Base-by-base conservation (phyloP, 1,140 invertebrate species). In the Diorhabda carinulata region DNA sequence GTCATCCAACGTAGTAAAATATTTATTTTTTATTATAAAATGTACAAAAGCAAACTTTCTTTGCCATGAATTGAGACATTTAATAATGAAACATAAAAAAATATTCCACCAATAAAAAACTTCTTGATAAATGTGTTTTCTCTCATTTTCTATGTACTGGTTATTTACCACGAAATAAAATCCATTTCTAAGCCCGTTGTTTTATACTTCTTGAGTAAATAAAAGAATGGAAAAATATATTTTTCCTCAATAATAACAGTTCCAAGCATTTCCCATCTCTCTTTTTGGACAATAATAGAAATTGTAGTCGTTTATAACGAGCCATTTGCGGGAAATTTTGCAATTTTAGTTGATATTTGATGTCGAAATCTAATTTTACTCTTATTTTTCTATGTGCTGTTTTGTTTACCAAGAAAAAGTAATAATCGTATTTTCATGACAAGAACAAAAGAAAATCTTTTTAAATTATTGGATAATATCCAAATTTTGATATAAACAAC, bases 251-350 rank as follows among this genome's bases (percentile, higher is more conserved):
- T 25, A 25, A 25, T 25, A 25, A 25, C 25, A 25, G 25, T 25
- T 25, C 25, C 47, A 52, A 52, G n/a, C 6, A 52, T n/a, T 52
- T 52, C 47, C 47, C 47, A 52, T 52, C 3, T 52, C 47, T 4
- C n/a, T 52, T 8, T 52, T 52, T 52, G 58, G 60, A 47, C 57
- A 67, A 67, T 67, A 67, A 67, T 67, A 67, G 65, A 67, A 67
- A 67, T 57, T 67, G 65, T 67, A 67, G 65, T 47, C 57, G 65
- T 10, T 67, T 67, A 67, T 10, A 67, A 67, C 42, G 10, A 41
- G 43, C 9, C 57, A 66, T 66, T 41, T 59, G 56, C 41, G 64
- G 57, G 43, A 44, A 57, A 65, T 43, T 65, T 57, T 61, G 25
- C 59, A 61, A 25, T 61, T 25, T 41, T 61, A 5, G 25, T 8